A percentile compares a stretch with the other conserved stretches of the same genome.
phyloP scores from a whole-genome alignment of 2,888 invertebrate species.

The Andrena flavipes region DNA sequence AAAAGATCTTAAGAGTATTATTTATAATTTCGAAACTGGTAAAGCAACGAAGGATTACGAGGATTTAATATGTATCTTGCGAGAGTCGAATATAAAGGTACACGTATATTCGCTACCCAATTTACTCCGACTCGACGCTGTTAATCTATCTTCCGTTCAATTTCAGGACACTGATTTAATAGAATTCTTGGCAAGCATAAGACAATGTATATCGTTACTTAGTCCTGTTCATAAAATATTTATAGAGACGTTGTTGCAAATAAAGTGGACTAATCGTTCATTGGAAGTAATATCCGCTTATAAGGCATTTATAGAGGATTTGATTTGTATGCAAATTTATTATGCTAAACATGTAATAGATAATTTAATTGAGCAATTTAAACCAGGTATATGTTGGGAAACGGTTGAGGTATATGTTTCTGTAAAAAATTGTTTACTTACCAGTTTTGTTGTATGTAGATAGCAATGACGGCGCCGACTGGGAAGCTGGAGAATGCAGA shows the following conservation, averaged over 20 bases:
- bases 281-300: slow-evolving; percentile 86
- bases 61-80: slow-evolving; percentile 85
- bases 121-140: slow-evolving; percentile 11
- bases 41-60: slow-evolving; percentile 85
- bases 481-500: slow-evolving; percentile 87
- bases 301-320: slow-evolving; percentile 88
- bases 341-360: slow-evolving; percentile 88
- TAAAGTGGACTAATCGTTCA: slow-evolving; percentile 87
- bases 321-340: slow-evolving; percentile 89
- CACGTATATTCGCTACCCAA: background rate
- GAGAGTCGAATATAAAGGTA: slow-evolving; percentile 85
- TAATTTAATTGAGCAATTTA: slow-evolving; percentile 88
- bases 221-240: slow-evolving; percentile 87
- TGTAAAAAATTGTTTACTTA: slow-evolving; percentile 4
- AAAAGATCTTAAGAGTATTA: slow-evolving; percentile 85
- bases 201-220: slow-evolving; percentile 87
- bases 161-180: slow-evolving; percentile 87
- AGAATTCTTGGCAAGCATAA: slow-evolving; percentile 86
- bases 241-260: slow-evolving; percentile 87
- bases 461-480: slow-evolving; percentile 86
- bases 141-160: slow-evolving; percentile 15
- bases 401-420: background rate
- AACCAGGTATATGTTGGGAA: slow-evolving; percentile 85
- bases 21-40: slow-evolving; percentile 84
- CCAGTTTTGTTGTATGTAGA: slow-evolving; percentile 63